Percentiles rank a stretch among this genome's conserved stretches.
Conservation (phyloP, 2,113 vertebrate species). For the Mastomys coucha region DNA sequence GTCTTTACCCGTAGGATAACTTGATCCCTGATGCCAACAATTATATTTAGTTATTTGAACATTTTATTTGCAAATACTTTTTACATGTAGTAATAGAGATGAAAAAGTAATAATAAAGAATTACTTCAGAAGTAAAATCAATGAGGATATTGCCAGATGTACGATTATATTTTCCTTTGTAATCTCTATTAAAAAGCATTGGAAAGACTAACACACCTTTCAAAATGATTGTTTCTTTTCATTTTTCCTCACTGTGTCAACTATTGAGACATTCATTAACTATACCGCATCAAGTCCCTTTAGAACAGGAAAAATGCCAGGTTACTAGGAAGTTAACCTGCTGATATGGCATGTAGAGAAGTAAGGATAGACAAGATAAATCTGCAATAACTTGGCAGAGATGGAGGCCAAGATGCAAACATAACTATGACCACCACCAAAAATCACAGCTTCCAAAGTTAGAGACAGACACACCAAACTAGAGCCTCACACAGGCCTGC, state of each 20-base stretch:
- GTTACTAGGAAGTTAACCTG: background rate
- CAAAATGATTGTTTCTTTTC: conserved; percentile 4
- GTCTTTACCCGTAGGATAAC: background rate
- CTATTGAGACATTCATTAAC: conserved; percentile 7
- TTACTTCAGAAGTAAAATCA: conserved; percentile 20
- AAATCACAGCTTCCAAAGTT: background rate
- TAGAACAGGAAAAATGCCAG: background rate
- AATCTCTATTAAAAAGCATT: background rate
- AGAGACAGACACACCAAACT: background rate
- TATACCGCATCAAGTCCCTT: background rate
- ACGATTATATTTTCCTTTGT: background rate
- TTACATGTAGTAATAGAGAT: background rate
- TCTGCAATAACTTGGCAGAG: background rate
- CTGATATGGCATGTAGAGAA: background rate
- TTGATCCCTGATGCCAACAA: background rate
- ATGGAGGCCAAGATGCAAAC: background rate
- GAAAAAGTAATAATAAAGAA: background rate
- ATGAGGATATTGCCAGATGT: background rate
- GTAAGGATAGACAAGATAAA: background rate
- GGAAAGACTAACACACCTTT: background rate
- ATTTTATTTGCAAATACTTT: conserved; percentile 14
- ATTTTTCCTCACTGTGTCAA: background rate
- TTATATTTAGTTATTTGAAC: conserved; percentile 29
- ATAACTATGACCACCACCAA: background rate
- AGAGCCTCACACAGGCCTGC: background rate